phyloP scores from a whole-genome alignment of 2,888 invertebrate species.

The Dasypolia templi region DNA sequence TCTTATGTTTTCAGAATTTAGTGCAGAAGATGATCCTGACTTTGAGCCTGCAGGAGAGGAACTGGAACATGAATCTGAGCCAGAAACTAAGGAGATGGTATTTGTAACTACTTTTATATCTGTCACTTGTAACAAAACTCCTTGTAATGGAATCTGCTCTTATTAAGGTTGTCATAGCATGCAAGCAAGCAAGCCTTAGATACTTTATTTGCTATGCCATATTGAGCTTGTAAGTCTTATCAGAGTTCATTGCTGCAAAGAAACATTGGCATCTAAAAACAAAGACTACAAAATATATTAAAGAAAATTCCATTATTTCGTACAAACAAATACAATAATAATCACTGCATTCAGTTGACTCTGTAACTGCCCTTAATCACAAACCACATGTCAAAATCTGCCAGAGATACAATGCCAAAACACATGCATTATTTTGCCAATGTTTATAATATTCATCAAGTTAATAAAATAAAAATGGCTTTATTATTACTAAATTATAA shows the following conservation, averaged over 20 bases:
- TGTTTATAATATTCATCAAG: not conserved
- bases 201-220: not conserved
- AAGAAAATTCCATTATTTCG: not conserved
- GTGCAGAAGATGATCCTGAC: conserved; percentile 80
- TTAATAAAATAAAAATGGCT: too few species aligned
- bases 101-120: not conserved
- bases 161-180: not conserved
- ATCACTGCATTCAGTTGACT: not conserved
- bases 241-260: too few species aligned
- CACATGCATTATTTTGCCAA: not conserved
- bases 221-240: not conserved
- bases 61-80: conserved; percentile 67
- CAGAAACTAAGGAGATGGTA: conserved; percentile 71
- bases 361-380: not conserved
- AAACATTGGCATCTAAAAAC: not conserved
- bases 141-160: not conserved
- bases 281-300: not conserved
- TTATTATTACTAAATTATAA: not conserved
- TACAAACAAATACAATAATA: not conserved
- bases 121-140: not conserved
- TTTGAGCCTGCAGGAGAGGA: conserved; percentile 74
- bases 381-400: not conserved
- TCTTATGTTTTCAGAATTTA: conserved; percentile 66
- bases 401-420: not conserved
- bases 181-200: not conserved